phyloP scores from a whole-genome alignment of 2,797 vertebrate genomes.

The Sebastes baramenuke region DNA sequence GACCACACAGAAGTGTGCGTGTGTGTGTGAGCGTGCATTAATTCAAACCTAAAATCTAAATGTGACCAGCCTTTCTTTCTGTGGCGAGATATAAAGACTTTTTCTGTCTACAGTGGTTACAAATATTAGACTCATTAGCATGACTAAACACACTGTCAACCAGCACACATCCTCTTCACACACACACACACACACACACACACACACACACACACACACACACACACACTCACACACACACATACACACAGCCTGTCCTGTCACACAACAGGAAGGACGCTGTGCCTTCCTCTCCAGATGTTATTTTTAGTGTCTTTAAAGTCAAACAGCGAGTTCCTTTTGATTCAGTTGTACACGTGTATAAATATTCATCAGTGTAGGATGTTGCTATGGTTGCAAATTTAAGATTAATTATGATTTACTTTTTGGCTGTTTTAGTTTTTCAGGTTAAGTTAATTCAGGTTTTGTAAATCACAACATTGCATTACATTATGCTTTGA shows the following conservation, averaged over 20 bases:
- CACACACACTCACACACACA: background rate
- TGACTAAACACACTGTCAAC: too few species aligned
- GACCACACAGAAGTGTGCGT: background rate
- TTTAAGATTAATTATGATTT: background rate
- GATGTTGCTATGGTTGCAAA: background rate
- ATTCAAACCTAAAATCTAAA: background rate
- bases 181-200: background rate
- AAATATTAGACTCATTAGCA: background rate
- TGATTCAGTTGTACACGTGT: too few species aligned
- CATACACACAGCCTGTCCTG: background rate
- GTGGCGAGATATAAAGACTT: background rate
- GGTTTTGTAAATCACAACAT: too few species aligned
- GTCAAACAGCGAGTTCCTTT: background rate
- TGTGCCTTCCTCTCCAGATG: conserved; percentile 3
- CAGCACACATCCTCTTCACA: too few species aligned
- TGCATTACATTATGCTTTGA: too few species aligned
- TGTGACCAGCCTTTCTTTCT: background rate
- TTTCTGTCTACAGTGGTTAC: background rate
- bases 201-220: background rate
- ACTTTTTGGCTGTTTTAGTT: background rate
- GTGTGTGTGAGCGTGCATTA: background rate
- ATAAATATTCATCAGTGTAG: too few species aligned
- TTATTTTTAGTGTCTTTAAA: conserved; percentile 21
- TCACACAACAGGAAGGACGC: background rate
- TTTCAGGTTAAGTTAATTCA: too few species aligned